These are phyloP conservation scores for Rhodinocichla rosea DNA, from an alignment of 2,113 vertebrate genomes.

Conservation along the genomic window DNA sequence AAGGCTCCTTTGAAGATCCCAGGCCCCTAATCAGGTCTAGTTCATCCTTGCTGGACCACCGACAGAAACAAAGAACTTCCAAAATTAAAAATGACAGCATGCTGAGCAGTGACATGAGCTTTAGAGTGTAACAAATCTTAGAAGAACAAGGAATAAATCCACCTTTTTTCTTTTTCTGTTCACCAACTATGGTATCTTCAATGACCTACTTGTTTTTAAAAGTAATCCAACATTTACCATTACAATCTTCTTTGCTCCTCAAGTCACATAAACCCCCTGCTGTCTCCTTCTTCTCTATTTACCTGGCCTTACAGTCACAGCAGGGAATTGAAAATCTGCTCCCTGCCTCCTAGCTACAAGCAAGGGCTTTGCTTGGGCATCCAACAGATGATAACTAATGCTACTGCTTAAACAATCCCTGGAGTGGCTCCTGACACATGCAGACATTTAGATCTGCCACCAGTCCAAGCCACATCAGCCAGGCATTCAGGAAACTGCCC, in stretches of 20 bases:
- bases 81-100: background rate
- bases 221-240: constrained; percentile 54
- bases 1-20: background rate
- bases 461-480: background rate
- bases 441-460: background rate
- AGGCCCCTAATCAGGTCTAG: background rate
- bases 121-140: constrained; percentile 12
- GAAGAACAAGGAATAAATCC: constrained; percentile 14
- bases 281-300: constrained; percentile 47
- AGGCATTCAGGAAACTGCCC: background rate
- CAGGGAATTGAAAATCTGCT: constrained; percentile 35
- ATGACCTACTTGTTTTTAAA: constrained; percentile 52
- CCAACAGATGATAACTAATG: background rate
- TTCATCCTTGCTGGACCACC: background rate
- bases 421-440: background rate
- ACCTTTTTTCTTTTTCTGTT: background rate
- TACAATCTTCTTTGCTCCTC: constrained; percentile 43
- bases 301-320: constrained; percentile 45
- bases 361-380: background rate
- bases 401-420: background rate
- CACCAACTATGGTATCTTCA: background rate
- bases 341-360: background rate
- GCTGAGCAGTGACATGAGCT: background rate
- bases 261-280: constrained; percentile 43
- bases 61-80: background rate